Evolutionary conservation across 2,888 invertebrate genomes (phyloP).

Genomic region (Aphelenchoides bicaudatus): DNA sequence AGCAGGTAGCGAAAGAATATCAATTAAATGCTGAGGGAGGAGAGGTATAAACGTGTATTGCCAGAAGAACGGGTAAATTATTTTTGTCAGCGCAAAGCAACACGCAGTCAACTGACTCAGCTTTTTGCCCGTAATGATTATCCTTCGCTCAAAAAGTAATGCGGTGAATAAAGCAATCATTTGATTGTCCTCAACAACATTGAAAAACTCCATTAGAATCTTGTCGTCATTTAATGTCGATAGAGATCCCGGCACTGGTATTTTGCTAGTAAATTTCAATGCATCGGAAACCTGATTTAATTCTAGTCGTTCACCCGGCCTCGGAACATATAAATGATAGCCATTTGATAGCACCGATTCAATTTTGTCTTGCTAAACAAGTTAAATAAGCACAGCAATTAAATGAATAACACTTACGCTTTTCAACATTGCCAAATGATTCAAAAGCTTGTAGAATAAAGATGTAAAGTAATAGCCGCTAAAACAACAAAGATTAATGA

Average conservation of each 20-base stretch:
- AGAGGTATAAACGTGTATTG: conserved; percentile 96
- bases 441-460: conserved; percentile 81
- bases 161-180: conserved; percentile 95
- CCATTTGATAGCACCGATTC: conserved; percentile 50
- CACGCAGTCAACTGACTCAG: conserved; percentile 81
- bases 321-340: conserved; percentile 55
- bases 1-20: conserved; percentile 72
- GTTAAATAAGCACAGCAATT: neutral
- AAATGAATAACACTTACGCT: conserved; percentile 48
- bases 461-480: conserved; percentile 95
- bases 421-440: conserved; percentile 76
- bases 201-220: conserved; percentile 93
- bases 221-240: conserved; percentile 93
- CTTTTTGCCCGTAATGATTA: conserved; percentile 84
- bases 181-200: conserved; percentile 86
- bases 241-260: conserved; percentile 76
- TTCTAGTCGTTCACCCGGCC: conserved; percentile 39
- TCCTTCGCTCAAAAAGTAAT: conserved; percentile 85
- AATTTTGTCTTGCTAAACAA: conserved; percentile 39
- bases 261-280: conserved; percentile 7
- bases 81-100: conserved; percentile 81
- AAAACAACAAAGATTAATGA: conserved; percentile 60
- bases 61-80: conserved; percentile 97
- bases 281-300: conserved; percentile 19
- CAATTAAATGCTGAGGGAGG: conserved; percentile 79